phyloP scores from a whole-genome alignment of 2,888 invertebrate species.

The Priocnemis perturbator region DNA sequence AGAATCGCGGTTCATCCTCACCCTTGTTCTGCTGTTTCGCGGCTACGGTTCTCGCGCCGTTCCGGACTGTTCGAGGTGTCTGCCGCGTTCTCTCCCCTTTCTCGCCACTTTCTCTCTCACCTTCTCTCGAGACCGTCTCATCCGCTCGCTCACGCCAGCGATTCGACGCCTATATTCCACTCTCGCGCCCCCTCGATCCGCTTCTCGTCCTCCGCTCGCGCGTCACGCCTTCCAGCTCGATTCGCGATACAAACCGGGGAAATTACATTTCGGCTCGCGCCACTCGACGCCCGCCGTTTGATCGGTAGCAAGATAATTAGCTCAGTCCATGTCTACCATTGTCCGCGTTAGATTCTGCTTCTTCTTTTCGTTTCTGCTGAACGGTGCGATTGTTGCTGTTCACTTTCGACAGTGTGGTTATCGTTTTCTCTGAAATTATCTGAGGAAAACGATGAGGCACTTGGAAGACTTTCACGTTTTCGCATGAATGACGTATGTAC shows the following conservation, averaged over 20 bases:
- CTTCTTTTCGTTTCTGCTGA: constrained; percentile 27
- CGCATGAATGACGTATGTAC: no score
- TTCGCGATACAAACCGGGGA: constrained; percentile 28
- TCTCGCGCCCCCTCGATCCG: background rate
- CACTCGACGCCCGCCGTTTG: constrained; percentile 10
- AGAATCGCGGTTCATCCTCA: constrained; percentile 14
- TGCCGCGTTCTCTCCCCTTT: constrained; percentile 3
- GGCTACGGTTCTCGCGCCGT: constrained; percentile 6
- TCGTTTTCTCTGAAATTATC: no score
- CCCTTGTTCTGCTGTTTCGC: constrained; percentile 6
- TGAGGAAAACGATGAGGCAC: no score
- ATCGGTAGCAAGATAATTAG: background rate
- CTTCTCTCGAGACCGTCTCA: background rate
- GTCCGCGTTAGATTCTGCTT: constrained; percentile 3
- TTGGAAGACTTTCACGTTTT: no score
- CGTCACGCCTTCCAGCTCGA: constrained; percentile 4
- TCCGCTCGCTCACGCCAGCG: constrained; percentile 5
- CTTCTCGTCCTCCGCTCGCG: constrained; percentile 9
- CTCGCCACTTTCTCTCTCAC: background rate
- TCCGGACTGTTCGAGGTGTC: constrained; percentile 6
- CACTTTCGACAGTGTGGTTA: no score
- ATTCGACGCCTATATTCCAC: constrained; percentile 6
- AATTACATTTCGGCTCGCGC: constrained; percentile 42
- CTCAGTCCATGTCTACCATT: background rate
- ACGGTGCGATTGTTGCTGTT: constrained; percentile 11